Evolutionary conservation across 2,113 vertebrate species (phyloP), one percentile per base, ranked within the genome.

Genomic region (Lanius collurio): DNA sequence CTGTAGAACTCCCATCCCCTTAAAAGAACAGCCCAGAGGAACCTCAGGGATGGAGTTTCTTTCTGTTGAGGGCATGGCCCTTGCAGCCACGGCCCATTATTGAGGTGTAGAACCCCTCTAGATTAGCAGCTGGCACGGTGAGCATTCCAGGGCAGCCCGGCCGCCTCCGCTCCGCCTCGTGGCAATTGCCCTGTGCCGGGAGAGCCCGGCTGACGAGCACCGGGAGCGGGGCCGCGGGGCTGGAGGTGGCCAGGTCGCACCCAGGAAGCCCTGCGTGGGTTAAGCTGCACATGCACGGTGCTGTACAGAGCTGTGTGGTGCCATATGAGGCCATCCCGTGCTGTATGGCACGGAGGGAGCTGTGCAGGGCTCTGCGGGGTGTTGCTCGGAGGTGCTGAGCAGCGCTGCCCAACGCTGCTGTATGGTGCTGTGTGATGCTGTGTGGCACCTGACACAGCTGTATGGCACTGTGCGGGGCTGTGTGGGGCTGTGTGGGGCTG

Each of bases 301-400:
- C 59, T 50, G 27, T 14, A 1, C 13, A 44, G 27, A 35, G 62
- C 41, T 31, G 11, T 15, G 6, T 2, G 15, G 21, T 67, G 84
- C 78, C 49, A 0, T 4, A 0, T 2, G 24, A 6, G 53, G 52
- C 41, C 18, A 1, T 5, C 0, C 13, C 6, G 17, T 14, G 37
- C 81, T 53, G 13, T 11, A 0, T 1, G 26, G 28, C 50, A 2
- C 56, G 18, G 62, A 6, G 35, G 4, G 59, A 49, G 35, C 71
- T 16, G 5, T 14, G 12, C 13, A 2, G 13, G 9, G 68, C 68
- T 52, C 11, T n/a, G 10, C 1, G 0, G 7, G 8, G 50, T 7
- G 7, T 1, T 46, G n/a, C 53, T 31, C 26, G 26, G 11, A 3
- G 11, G 46, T 16, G 74, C 59, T 53, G 33, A 53, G 19, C 46